Conservation (phyloP, 2,113 vertebrate species). For the Proterorhinus semilunaris region DNA sequence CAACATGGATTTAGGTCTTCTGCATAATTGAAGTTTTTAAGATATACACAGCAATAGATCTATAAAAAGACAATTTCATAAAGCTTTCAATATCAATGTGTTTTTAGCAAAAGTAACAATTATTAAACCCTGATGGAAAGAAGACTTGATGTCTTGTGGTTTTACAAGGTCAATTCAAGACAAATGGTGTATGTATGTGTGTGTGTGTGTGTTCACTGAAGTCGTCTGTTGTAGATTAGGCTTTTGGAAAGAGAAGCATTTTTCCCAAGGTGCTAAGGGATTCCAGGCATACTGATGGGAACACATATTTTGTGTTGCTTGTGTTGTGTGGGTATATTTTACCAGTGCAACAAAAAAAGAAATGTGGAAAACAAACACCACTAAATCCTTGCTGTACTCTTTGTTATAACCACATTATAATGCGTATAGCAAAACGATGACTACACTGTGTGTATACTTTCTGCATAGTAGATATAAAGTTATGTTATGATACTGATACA, state of each 20-base stretch:
- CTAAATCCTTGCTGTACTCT: no score
- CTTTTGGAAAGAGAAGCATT: slow-evolving; percentile 53
- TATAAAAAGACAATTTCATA: slow-evolving; percentile 51
- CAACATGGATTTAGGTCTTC: not conserved
- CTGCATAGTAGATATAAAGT: no score
- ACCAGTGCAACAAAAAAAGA: slow-evolving; percentile 24
- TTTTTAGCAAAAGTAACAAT: slow-evolving; percentile 61
- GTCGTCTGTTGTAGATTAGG: slow-evolving; percentile 69
- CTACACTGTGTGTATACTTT: no score
- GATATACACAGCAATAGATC: slow-evolving; percentile 31
- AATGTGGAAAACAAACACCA: slow-evolving; percentile 16
- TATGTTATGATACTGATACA: no score
- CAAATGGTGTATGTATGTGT: not conserved
- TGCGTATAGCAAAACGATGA: no score
- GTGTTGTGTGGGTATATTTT: slow-evolving; percentile 26
- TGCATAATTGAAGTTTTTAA: slow-evolving; percentile 17
- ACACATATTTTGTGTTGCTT: slow-evolving; percentile 35
- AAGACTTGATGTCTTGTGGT: slow-evolving; percentile 64
- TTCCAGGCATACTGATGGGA: slow-evolving; percentile 56
- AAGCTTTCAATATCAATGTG: slow-evolving; percentile 38
- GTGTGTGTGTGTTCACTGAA: slow-evolving; percentile 12
- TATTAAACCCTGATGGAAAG: slow-evolving; percentile 61
- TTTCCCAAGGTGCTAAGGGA: slow-evolving; percentile 69
- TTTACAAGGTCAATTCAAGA: slow-evolving; percentile 67
- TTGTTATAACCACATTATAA: no score